Conservation (phyloP, 2,113 vertebrate genomes). For the Alligator sinensis region DNA sequence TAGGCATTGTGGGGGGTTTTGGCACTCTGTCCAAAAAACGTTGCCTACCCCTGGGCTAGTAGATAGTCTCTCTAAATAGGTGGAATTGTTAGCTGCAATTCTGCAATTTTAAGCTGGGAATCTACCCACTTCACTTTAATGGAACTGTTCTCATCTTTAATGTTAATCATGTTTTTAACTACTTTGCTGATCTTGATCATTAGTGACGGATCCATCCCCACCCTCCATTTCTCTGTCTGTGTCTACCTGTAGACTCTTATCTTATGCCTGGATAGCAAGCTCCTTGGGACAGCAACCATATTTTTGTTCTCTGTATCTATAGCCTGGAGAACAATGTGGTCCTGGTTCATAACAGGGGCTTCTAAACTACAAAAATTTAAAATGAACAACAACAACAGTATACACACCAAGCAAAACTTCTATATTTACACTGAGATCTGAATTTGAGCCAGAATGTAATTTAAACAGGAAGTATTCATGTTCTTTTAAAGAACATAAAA, state of each 20-base stretch:
- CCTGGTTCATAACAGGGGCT: not conserved
- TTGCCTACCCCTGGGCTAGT: not conserved
- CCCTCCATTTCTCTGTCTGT: not conserved
- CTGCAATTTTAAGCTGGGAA: constrained; percentile 54
- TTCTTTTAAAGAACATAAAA: constrained; percentile 50
- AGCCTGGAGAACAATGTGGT: not conserved
- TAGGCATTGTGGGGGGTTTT: too few relatives aligned
- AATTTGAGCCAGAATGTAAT: not conserved
- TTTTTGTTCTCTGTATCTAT: not conserved
- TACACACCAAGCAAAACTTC: not conserved
- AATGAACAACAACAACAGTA: not conserved
- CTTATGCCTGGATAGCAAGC: constrained; percentile 1
- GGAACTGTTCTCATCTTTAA: constrained; percentile 35
- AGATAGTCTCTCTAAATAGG: not conserved
- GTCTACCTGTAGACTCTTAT: not conserved
- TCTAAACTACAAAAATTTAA: not conserved
- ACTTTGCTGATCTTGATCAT: constrained; percentile 25
- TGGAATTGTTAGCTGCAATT: constrained; percentile 27
- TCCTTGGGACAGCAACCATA: not conserved
- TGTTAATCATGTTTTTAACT: not conserved
- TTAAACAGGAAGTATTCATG: constrained; percentile 31
- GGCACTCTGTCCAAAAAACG: too few relatives aligned
- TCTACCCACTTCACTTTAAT: constrained; percentile 38
- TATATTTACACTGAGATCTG: not conserved
- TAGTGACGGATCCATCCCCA: constrained; percentile 13